A percentile compares a stretch with the other conserved stretches of the same genome.
phyloP scores from a whole-genome alignment of 2,888 invertebrate genomes.

The Pharmacophagus antenor region DNA sequence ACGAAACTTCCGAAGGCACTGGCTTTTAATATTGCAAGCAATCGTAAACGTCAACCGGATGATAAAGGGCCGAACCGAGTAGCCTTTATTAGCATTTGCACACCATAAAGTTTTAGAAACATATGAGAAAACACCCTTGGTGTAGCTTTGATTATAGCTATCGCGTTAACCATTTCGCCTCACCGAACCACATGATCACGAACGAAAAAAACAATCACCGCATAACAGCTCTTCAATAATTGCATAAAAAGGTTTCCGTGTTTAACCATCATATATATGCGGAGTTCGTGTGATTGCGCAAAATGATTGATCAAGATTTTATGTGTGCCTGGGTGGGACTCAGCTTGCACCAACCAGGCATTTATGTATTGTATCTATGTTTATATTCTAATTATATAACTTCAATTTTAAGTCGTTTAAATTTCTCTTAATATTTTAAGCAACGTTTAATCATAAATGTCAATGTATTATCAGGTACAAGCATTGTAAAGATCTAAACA shows the following conservation, averaged over 20 bases:
- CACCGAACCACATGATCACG: background rate
- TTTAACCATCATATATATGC: background rate
- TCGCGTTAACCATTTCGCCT: too few species aligned
- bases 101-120: too few species aligned
- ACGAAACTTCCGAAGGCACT: too few species aligned
- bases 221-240: background rate
- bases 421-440: background rate
- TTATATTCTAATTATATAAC: background rate
- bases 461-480: constrained; percentile 1
- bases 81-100: too few species aligned
- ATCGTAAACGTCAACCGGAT: too few species aligned
- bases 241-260: background rate
- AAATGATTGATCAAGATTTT: background rate
- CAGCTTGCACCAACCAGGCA: background rate
- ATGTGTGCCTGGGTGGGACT: background rate
- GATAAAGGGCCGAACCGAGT: too few species aligned
- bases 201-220: background rate
- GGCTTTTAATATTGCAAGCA: too few species aligned
- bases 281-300: background rate
- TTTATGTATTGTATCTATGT: background rate
- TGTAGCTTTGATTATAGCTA: too few species aligned
- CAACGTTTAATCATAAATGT: background rate
- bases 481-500: background rate
- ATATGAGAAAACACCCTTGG: too few species aligned
- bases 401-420: background rate